Conservation (phyloP, 35 echinoderm and acorn worm genomes). For the Apostichopus californicus region DNA sequence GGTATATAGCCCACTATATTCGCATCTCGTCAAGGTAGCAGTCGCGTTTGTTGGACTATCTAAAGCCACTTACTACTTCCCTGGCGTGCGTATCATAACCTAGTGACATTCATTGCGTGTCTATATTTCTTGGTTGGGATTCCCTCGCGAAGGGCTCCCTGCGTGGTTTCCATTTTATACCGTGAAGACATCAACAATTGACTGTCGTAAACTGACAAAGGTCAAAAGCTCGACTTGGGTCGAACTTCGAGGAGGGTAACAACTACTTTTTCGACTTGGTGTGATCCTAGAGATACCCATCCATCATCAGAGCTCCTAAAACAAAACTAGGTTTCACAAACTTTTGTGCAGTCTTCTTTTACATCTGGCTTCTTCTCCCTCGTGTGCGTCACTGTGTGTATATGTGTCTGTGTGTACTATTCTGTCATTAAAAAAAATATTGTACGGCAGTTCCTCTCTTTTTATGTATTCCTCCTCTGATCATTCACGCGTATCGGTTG, state of each 20-base stretch:
- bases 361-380: background rate
- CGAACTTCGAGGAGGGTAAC: constrained; percentile 44
- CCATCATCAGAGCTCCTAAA: constrained; percentile 19
- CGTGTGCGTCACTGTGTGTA: background rate
- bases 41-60: too few relatives aligned
- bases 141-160: background rate
- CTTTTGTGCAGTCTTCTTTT: background rate
- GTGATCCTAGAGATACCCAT: constrained; percentile 41
- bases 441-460: background rate
- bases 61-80: too few relatives aligned
- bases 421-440: background rate
- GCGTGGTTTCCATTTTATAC: constrained; percentile 36
- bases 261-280: background rate
- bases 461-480: background rate
- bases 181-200: constrained; percentile 33
- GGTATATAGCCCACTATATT: too few relatives aligned
- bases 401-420: background rate
- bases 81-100: constrained; percentile 7
- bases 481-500: too few relatives aligned
- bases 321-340: background rate
- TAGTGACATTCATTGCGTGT: constrained; percentile 13
- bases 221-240: constrained; percentile 30
- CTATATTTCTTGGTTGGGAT: background rate
- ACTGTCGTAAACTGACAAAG: constrained; percentile 45
- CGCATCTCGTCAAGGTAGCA: too few relatives aligned